phyloP scores from a whole-genome alignment of 2,797 vertebrate species.

The Nyctalus aviator region DNA sequence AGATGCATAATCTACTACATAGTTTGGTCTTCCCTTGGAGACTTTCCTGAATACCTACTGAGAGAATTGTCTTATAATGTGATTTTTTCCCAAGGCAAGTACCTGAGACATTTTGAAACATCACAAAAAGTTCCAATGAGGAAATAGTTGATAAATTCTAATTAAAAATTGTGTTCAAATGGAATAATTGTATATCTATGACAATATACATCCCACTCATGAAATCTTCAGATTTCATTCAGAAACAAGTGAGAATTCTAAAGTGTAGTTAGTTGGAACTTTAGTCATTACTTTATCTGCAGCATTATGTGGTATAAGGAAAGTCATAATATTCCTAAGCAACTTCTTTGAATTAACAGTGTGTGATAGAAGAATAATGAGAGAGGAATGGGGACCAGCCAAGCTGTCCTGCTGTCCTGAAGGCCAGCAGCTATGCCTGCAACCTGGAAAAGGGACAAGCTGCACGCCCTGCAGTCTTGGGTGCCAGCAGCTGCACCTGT shows the following conservation, averaged over 20 bases:
- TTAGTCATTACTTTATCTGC: background rate
- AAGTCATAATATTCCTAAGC: background rate
- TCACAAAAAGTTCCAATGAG: background rate
- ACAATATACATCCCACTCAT: background rate
- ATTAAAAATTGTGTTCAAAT: background rate
- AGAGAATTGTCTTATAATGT: background rate
- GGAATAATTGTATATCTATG: background rate
- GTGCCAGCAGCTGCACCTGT: too few relatives aligned
- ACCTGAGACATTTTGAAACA: background rate
- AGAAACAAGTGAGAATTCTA: background rate
- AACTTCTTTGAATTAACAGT: background rate
- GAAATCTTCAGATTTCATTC: background rate
- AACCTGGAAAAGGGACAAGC: too few relatives aligned
- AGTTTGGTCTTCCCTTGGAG: background rate
- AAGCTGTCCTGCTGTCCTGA: too few relatives aligned
- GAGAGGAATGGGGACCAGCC: too few relatives aligned
- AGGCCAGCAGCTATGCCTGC: too few relatives aligned
- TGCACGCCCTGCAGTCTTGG: too few relatives aligned
- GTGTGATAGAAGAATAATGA: background rate
- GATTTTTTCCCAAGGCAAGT: slow-evolving; percentile 6
- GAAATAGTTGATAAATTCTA: background rate
- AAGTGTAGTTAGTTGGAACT: background rate
- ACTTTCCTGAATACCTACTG: background rate
- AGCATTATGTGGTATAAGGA: background rate
- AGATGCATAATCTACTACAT: background rate